phyloP scores from a whole-genome alignment of 2,113 vertebrate genomes.

The Eupsittula cactorum region DNA sequence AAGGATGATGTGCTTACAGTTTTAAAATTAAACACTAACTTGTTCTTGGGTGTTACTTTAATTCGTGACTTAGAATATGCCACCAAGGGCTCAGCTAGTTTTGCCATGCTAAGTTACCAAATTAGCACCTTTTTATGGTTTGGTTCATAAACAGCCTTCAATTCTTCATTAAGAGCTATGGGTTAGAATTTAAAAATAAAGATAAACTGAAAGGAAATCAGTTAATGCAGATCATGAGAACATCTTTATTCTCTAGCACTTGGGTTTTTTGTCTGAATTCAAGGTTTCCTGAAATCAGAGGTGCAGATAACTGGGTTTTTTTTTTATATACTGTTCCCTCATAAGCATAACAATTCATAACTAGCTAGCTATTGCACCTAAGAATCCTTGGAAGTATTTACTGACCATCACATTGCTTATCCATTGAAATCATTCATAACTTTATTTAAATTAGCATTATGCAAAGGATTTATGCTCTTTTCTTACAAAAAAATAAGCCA shows the following conservation, averaged over 20 bases:
- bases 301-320: background rate
- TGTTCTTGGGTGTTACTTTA: background rate
- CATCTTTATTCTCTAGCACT: background rate
- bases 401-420: background rate
- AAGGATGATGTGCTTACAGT: background rate
- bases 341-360: background rate
- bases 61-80: background rate
- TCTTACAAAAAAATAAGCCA: background rate
- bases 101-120: background rate
- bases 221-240: background rate
- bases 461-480: background rate
- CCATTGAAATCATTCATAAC: background rate
- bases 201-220: background rate
- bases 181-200: background rate
- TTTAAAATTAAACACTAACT: background rate
- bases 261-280: background rate
- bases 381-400: background rate
- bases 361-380: background rate
- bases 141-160: background rate
- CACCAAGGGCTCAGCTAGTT: background rate
- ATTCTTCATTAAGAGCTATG: background rate
- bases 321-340: background rate
- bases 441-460: background rate
- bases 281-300: background rate
- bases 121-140: background rate